A percentile compares a stretch with the other conserved stretches of the same genome.
Conservation (phyloP, 2,113 vertebrate species). For the Dendropsophus ebraccatus region DNA sequence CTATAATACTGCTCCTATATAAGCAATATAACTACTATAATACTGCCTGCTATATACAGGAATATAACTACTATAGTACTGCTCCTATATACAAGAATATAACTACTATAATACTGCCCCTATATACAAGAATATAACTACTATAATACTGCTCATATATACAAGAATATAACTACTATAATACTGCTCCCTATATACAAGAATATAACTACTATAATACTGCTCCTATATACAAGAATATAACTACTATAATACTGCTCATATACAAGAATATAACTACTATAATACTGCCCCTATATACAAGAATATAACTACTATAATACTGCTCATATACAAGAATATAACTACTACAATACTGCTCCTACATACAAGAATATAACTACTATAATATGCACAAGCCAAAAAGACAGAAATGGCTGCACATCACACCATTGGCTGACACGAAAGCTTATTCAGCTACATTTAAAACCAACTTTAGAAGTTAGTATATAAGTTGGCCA, state of each 20-base stretch:
- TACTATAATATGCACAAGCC: too few relatives aligned
- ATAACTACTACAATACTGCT: background rate
- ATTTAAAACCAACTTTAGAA: too few relatives aligned
- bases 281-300: conserved; percentile 5
- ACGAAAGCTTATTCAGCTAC: too few relatives aligned
- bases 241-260: conserved; percentile 6
- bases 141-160: conserved; percentile 4
- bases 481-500: too few relatives aligned
- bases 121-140: conserved; percentile 11
- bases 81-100: background rate
- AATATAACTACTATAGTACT: background rate
- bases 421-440: too few relatives aligned
- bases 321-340: background rate
- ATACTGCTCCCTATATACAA: background rate
- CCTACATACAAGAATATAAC: background rate
- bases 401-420: too few relatives aligned
- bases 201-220: conserved; percentile 9
- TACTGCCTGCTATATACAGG: background rate
- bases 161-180: conserved; percentile 10
- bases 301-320: background rate
- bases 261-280: conserved; percentile 4
- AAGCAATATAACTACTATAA: conserved; percentile 6
- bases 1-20: conserved; percentile 12
- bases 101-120: conserved; percentile 19
- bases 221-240: background rate